A percentile compares a stretch with the other conserved stretches of the same genome.
Evolutionary conservation across 2,888 invertebrate species (phyloP).

Genomic region (Incurvaria masculella): DNA sequence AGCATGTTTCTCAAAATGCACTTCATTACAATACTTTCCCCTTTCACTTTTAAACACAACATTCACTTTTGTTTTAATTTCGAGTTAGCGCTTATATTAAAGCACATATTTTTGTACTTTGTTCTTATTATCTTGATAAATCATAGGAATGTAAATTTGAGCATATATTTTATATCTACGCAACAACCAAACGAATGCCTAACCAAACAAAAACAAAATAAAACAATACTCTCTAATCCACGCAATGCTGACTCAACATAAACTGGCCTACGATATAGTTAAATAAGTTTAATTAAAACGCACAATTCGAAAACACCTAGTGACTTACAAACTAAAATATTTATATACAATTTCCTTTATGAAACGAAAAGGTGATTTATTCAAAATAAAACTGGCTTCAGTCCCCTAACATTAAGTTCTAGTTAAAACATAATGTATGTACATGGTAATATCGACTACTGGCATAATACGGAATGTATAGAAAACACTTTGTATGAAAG

Average conservation of each 20-base stretch:
- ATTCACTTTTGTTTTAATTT: too few relatives aligned
- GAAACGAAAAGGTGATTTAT: not conserved
- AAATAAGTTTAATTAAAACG: not conserved
- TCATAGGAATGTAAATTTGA: not conserved
- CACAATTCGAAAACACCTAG: too few relatives aligned
- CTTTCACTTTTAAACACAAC: too few relatives aligned
- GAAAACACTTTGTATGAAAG: not conserved
- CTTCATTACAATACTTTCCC: too few relatives aligned
- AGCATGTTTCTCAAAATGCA: too few relatives aligned
- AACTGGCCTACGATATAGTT: not conserved
- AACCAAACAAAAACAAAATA: not conserved
- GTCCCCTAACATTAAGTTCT: not conserved
- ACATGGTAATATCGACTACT: not conserved
- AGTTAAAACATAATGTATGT: too few relatives aligned
- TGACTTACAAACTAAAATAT: not conserved
- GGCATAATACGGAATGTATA: not conserved
- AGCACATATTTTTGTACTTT: too few relatives aligned
- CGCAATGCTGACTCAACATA: not conserved
- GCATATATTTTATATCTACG: not conserved
- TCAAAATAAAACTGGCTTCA: not conserved
- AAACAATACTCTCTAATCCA: not conserved
- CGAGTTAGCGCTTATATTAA: too few relatives aligned
- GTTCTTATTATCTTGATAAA: not conserved
- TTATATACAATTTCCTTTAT: not conserved
- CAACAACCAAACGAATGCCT: not conserved